phyloP scores from a whole-genome alignment of 2,113 vertebrate species.

The Carassius gibelio region DNA sequence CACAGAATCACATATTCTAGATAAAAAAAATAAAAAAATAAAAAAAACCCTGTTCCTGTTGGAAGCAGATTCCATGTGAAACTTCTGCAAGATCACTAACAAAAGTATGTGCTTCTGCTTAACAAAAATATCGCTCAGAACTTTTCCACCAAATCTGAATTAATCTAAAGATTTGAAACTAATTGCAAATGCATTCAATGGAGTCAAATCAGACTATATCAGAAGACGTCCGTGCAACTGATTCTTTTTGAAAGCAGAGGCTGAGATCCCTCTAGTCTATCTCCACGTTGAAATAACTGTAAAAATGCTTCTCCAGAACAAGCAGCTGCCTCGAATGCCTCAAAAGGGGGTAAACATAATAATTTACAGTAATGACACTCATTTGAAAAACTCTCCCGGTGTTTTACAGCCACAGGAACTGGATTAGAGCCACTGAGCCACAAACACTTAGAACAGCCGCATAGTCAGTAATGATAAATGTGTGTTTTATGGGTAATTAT shows the following conservation, averaged over 20 bases:
- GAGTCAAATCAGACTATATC: not conserved
- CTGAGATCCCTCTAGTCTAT: not conserved
- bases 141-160: not conserved
- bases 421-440: constrained; percentile 37
- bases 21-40: not conserved
- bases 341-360: constrained; percentile 40
- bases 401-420: constrained; percentile 38
- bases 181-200: constrained; percentile 4
- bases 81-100: not conserved
- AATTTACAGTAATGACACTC: constrained; percentile 46
- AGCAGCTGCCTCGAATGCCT: constrained; percentile 33
- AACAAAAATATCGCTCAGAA: not conserved
- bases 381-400: constrained; percentile 40
- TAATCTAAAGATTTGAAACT: not conserved
- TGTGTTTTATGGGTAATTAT: constrained; percentile 42
- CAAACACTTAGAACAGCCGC: constrained; percentile 29
- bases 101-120: not conserved
- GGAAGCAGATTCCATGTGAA: not conserved
- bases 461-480: constrained; percentile 43
- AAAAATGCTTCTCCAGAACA: constrained; percentile 19
- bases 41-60: not conserved
- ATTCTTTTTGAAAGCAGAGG: constrained; percentile 13
- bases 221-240: not conserved
- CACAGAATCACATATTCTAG: not conserved
- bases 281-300: not conserved